Percentiles rank a stretch among this genome's conserved stretches.
phyloP scores from a whole-genome alignment of 2,113 vertebrate species.

The Sinosuthora webbiana region DNA sequence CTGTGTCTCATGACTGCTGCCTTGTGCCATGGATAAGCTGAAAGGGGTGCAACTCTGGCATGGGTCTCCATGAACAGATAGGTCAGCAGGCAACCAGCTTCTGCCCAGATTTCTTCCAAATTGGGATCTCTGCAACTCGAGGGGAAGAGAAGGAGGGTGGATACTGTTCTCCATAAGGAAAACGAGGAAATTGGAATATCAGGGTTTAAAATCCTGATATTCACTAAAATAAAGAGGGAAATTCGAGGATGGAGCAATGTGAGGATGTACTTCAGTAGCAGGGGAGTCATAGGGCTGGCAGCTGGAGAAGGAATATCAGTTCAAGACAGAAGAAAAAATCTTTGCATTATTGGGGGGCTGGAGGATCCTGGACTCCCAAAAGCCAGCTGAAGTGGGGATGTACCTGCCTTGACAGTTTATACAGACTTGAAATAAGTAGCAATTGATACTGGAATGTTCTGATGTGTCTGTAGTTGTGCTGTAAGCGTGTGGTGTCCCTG shows the following conservation, averaged over 20 bases:
- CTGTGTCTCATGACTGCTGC: not conserved
- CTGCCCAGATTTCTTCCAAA: not conserved
- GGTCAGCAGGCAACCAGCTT: not conserved
- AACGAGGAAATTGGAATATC: not conserved
- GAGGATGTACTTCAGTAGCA: not conserved
- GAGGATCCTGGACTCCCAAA: not conserved
- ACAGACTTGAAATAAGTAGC: not conserved
- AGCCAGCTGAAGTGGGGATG: not conserved
- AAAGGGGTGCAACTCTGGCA: not conserved
- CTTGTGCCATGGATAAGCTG: not conserved
- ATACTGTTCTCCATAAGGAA: not conserved
- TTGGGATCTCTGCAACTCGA: not conserved
- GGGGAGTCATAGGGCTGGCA: not conserved
- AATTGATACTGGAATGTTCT: not conserved
- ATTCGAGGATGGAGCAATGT: not conserved
- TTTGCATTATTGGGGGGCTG: not conserved
- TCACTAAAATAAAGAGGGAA: not conserved
- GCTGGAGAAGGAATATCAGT: not conserved
- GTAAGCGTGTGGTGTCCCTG: not conserved
- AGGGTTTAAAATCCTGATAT: not conserved
- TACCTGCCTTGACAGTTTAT: not conserved
- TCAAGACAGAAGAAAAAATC: not conserved
- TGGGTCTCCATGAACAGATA: fast-evolving
- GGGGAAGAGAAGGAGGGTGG: not conserved
- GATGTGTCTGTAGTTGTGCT: not conserved